Percentiles rank a stretch among this genome's conserved stretches.
These are phyloP conservation scores for Acipenser transmontanus DNA, from an alignment of 2,797 vertebrate genomes.

Conservation along the genomic window DNA sequence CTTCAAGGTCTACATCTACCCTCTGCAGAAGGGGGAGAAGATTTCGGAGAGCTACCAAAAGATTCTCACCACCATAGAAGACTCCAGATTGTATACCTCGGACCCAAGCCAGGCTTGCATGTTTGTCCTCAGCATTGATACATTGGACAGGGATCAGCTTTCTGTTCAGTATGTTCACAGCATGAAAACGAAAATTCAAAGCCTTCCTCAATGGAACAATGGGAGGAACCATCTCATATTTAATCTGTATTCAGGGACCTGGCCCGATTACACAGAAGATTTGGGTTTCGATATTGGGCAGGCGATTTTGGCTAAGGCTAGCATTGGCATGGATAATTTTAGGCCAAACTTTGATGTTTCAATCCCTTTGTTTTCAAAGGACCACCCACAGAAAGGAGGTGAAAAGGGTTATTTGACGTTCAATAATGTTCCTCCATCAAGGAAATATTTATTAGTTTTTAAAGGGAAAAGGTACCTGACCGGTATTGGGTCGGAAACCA, in stretches of 20 bases:
- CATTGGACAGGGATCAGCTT: conserved; percentile 67
- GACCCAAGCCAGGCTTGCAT: conserved; percentile 62
- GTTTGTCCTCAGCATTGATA: conserved; percentile 66
- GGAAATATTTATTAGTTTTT: conserved; percentile 71
- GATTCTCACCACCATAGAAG: conserved; percentile 59
- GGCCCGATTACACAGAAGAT: conserved; percentile 72
- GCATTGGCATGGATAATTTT: conserved; percentile 64
- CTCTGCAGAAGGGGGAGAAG: conserved; percentile 54
- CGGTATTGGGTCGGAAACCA: conserved; percentile 70
- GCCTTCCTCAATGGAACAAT: conserved; percentile 63
- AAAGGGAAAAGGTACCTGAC: conserved; percentile 75
- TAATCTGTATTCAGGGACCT: conserved; percentile 71
- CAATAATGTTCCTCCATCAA: conserved; percentile 52
- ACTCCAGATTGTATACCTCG: conserved; percentile 61
- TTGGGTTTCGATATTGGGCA: conserved; percentile 70
- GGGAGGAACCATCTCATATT: conserved; percentile 72
- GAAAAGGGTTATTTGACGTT: conserved; percentile 47
- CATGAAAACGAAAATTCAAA: conserved; percentile 56
- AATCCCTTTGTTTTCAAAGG: conserved; percentile 71
- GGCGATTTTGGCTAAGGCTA: conserved; percentile 69
- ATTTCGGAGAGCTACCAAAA: conserved; percentile 68
- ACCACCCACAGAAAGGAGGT: conserved; percentile 61
- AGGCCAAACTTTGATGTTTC: conserved; percentile 66
- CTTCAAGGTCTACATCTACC: conserved; percentile 65
- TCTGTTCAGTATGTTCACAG: conserved; percentile 64